Conservation (phyloP, 2,888 invertebrate genomes). For the Zaprionus bogoriensis region DNA sequence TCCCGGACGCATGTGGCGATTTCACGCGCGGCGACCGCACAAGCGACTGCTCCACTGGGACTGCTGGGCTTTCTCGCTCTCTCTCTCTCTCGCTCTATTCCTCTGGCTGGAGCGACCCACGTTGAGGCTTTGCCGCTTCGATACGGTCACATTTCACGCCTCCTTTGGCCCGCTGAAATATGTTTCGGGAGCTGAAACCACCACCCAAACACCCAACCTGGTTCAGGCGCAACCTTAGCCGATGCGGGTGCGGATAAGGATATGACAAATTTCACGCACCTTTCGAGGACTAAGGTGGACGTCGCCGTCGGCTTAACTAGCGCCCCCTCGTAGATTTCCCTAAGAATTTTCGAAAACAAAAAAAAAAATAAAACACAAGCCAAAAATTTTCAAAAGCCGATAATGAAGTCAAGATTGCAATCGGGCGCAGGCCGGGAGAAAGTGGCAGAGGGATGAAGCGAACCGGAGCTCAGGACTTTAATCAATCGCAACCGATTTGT, state of each 20-base stretch:
- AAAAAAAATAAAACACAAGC: not conserved
- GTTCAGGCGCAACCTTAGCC: not conserved
- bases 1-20: conserved; percentile 58
- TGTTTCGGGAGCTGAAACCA: conserved; percentile 41
- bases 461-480: conserved; percentile 69
- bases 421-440: conserved; percentile 25
- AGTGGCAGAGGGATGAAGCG: conserved; percentile 19
- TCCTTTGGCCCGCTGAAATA: conserved; percentile 50
- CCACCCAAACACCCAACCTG: conserved; percentile 20
- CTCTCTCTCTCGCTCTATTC: no score
- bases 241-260: conserved; percentile 56
- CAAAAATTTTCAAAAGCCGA: conserved; percentile 51
- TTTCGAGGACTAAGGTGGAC: conserved; percentile 54
- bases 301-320: conserved; percentile 71
- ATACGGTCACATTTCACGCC: conserved; percentile 73
- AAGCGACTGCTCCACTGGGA: conserved; percentile 43
- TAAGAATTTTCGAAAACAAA: conserved; percentile 15
- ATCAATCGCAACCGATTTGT: conserved; percentile 82
- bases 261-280: conserved; percentile 73
- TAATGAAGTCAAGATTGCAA: conserved; percentile 73
- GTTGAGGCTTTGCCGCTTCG: conserved; percentile 63
- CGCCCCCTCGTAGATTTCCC: conserved; percentile 37
- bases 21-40: conserved; percentile 59
- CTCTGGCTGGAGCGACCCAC: not conserved
- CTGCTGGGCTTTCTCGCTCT: no score